Evolutionary conservation across 1,140 invertebrate genomes (phyloP).

Genomic region (Bathynomus jamesi): DNA sequence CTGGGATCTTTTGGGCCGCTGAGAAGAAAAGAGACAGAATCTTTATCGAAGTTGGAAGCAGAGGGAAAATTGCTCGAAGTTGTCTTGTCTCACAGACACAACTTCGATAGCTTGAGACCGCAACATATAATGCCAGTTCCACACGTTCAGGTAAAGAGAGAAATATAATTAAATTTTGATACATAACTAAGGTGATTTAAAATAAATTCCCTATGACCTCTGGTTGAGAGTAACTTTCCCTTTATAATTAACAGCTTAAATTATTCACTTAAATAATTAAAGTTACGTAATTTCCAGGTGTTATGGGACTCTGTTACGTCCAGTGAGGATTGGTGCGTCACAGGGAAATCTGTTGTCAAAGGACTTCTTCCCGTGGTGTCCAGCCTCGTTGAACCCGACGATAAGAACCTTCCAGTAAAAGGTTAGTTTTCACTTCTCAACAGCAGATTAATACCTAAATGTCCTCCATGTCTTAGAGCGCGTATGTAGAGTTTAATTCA

Average conservation of each 20-base stretch:
- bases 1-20: conserved; percentile 51
- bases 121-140: conserved; percentile 33
- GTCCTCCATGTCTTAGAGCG: too few species aligned
- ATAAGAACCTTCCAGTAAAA: conserved; percentile 38
- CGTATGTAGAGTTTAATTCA: too few species aligned
- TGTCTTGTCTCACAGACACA: conserved; percentile 42
- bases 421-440: conserved; percentile 39
- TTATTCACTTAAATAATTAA: conserved; percentile 38
- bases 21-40: conserved; percentile 46
- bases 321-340: conserved; percentile 35
- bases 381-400: conserved; percentile 40
- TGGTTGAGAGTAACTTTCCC: neutral
- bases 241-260: conserved; percentile 5
- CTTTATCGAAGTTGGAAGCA: conserved; percentile 45
- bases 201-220: neutral
- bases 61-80: conserved; percentile 45
- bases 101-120: conserved; percentile 25
- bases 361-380: conserved; percentile 40
- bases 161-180: neutral
- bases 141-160: conserved; percentile 33
- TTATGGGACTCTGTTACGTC: conserved; percentile 43
- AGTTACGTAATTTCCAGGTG: too few species aligned
- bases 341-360: conserved; percentile 22
- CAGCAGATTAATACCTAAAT: too few species aligned
- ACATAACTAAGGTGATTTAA: neutral